A percentile compares a stretch with the other conserved stretches of the same genome.
phyloP scores from a whole-genome alignment of 2,888 invertebrate genomes.

The Philereme vetulata region DNA sequence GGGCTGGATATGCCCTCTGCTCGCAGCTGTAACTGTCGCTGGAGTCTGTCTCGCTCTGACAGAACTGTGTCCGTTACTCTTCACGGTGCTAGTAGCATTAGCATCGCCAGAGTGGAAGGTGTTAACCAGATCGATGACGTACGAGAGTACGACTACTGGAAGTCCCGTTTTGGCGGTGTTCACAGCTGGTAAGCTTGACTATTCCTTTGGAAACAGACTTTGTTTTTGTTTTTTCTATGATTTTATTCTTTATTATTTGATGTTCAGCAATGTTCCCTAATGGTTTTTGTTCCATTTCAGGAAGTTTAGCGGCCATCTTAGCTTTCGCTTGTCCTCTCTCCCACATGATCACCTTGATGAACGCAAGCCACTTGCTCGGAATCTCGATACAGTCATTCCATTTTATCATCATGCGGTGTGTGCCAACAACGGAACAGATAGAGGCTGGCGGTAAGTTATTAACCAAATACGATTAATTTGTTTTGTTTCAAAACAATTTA shows the following conservation, averaged over 20 bases:
- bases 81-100: slow-evolving; percentile 79
- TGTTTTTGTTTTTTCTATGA: too few species aligned
- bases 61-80: slow-evolving; percentile 84
- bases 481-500: slow-evolving; percentile 9
- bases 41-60: slow-evolving; percentile 85
- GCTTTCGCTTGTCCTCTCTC: slow-evolving; percentile 86
- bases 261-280: too few species aligned
- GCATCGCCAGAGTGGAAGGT: slow-evolving; percentile 86
- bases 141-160: slow-evolving; percentile 84
- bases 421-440: slow-evolving; percentile 80
- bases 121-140: slow-evolving; percentile 84
- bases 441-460: slow-evolving; percentile 73
- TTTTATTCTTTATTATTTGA: too few species aligned
- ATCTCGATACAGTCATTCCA: slow-evolving; percentile 77
- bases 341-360: slow-evolving; percentile 85
- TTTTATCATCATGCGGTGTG: slow-evolving; percentile 80
- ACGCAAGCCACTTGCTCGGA: slow-evolving; percentile 81
- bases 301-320: slow-evolving; percentile 85
- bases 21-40: slow-evolving; percentile 84
- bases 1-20: slow-evolving; percentile 84
- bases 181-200: slow-evolving; percentile 74
- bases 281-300: slow-evolving; percentile 58
- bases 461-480: slow-evolving; percentile 1
- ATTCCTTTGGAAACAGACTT: neutral
- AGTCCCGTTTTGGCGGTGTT: slow-evolving; percentile 86